Conservation (phyloP, 2,888 invertebrate genomes). For the Colletes collaris region DNA sequence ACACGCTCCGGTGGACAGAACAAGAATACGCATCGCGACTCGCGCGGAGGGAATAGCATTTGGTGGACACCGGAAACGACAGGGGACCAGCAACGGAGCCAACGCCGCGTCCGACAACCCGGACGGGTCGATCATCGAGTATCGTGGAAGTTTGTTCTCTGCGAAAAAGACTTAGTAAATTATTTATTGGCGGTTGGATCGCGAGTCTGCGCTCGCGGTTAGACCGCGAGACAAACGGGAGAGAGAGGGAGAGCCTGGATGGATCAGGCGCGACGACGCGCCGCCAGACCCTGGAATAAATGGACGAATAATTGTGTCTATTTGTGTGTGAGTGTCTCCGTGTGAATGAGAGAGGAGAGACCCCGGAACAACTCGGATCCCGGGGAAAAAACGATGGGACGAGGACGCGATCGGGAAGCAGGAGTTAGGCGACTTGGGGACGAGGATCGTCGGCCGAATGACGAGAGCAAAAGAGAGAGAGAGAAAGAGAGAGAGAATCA, state of each 20-base stretch:
- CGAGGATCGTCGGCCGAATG: neutral
- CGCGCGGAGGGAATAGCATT: too few species aligned
- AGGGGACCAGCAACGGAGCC: too few species aligned
- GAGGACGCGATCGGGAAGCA: neutral
- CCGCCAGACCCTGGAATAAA: conserved; percentile 36
- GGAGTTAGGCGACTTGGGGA: neutral
- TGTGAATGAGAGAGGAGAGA: neutral
- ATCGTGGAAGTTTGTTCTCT: conserved; percentile 76
- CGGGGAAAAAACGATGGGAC: neutral
- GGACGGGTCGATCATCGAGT: conserved; percentile 19
- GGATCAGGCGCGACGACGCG: neutral
- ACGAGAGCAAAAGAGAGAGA: conserved; percentile 30
- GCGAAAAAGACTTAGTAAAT: conserved; percentile 80
- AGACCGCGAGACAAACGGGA: conserved; percentile 1
- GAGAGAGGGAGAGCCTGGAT: conserved; percentile 1
- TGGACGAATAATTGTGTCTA: conserved; percentile 34
- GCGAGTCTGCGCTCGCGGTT: conserved; percentile 53
- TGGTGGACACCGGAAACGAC: too few species aligned
- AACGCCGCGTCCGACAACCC: too few species aligned
- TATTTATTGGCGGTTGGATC: conserved; percentile 79
- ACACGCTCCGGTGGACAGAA: too few species aligned
- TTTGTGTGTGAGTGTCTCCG: conserved; percentile 32
- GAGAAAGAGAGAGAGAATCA: conserved; percentile 46
- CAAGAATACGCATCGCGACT: too few species aligned
- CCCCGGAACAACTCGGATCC: neutral